These are phyloP conservation scores for Oryctolagus cuniculus DNA, from an alignment of 2,113 vertebrate genomes.

Conservation along the genomic window DNA sequence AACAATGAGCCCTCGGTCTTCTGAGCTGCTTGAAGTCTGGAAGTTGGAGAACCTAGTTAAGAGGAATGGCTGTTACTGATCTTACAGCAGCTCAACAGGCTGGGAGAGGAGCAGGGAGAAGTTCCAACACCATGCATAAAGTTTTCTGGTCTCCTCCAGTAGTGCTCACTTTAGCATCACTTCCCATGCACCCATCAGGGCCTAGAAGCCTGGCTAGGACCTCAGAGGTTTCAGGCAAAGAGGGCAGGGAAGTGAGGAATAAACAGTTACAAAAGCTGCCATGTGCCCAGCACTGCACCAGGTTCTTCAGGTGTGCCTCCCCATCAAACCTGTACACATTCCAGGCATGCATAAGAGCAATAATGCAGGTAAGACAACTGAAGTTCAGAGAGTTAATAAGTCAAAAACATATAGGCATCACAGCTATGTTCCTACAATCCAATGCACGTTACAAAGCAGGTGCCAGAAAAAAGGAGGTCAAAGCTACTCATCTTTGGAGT, in stretches of 20 bases:
- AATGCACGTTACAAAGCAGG: neutral
- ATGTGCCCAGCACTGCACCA: neutral
- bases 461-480: neutral
- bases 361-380: neutral
- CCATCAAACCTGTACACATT: neutral
- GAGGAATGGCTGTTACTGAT: constrained; percentile 24
- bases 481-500: neutral
- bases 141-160: constrained; percentile 16
- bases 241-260: neutral
- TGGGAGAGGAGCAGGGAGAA: constrained; percentile 2
- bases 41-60: constrained; percentile 39
- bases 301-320: neutral
- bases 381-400: neutral
- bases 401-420: neutral
- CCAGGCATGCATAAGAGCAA: neutral
- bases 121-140: neutral
- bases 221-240: neutral
- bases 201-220: neutral
- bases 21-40: neutral
- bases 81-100: neutral
- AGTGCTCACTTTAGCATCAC: neutral
- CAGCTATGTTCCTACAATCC: neutral
- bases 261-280: neutral
- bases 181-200: neutral
- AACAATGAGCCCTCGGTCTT: neutral